Conservation (phyloP, 2,797 vertebrate species). For the Tenualosa thibaudeaui region DNA sequence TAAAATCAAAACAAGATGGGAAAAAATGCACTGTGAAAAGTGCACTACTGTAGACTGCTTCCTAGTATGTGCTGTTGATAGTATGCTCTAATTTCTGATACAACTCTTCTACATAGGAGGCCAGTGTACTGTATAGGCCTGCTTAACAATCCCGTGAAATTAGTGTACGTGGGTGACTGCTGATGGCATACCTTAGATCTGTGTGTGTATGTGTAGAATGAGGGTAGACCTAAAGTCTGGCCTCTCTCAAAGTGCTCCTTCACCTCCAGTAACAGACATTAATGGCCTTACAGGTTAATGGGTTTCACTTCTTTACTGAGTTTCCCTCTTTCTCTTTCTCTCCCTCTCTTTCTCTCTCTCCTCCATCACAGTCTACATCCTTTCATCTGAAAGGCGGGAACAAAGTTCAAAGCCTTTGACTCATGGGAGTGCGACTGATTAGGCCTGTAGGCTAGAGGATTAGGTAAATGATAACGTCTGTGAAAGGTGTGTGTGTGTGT, state of each 20-base stretch:
- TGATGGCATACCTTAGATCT: background rate
- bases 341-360: background rate
- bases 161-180: background rate
- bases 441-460: background rate
- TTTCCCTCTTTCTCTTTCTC: background rate
- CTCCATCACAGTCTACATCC: conserved; percentile 5
- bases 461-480: conserved; percentile 13
- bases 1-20: background rate
- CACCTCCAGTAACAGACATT: background rate
- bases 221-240: background rate
- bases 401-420: conserved; percentile 13
- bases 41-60: background rate
- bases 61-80: background rate
- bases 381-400: conserved; percentile 2
- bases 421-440: background rate
- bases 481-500: background rate
- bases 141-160: background rate
- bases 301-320: background rate
- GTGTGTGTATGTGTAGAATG: background rate
- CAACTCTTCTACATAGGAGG: background rate
- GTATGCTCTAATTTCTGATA: background rate
- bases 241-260: background rate
- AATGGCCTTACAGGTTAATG: background rate
- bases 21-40: background rate
- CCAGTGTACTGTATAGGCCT: background rate